Conservation (phyloP, 2,888 invertebrate genomes). For the Metacarcinus magister region DNA sequence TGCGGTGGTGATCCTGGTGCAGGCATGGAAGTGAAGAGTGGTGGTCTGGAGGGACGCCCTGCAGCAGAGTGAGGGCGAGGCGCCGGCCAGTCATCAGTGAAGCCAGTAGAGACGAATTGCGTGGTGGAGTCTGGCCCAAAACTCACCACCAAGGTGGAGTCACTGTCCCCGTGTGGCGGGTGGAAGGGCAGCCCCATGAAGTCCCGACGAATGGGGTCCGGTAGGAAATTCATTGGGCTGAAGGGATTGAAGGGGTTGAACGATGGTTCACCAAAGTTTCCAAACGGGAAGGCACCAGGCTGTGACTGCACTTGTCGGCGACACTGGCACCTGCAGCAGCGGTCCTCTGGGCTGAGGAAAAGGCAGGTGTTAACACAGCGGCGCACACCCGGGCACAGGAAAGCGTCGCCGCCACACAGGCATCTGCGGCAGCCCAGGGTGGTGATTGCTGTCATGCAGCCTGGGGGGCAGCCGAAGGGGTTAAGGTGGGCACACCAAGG, state of each 20-base stretch:
- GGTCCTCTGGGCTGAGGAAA: constrained; percentile 70
- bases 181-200: neutral
- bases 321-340: constrained; percentile 66
- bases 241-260: constrained; percentile 28
- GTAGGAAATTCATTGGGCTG: constrained; percentile 38
- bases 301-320: neutral
- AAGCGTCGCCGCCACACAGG: constrained; percentile 66
- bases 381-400: constrained; percentile 70
- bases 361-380: constrained; percentile 66
- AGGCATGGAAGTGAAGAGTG: neutral
- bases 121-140: constrained; percentile 57
- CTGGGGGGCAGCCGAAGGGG: constrained; percentile 58
- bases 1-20: neutral
- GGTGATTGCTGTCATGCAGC: constrained; percentile 56
- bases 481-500: constrained; percentile 61
- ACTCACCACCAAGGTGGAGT: constrained; percentile 32
- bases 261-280: neutral
- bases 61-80: neutral
- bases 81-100: neutral
- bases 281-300: neutral
- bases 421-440: constrained; percentile 67
- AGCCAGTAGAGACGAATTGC: neutral
- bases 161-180: neutral
- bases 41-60: neutral
- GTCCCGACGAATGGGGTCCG: neutral